Conservation (phyloP, 2,797 vertebrate genomes). For the Aldrovandia affinis region DNA sequence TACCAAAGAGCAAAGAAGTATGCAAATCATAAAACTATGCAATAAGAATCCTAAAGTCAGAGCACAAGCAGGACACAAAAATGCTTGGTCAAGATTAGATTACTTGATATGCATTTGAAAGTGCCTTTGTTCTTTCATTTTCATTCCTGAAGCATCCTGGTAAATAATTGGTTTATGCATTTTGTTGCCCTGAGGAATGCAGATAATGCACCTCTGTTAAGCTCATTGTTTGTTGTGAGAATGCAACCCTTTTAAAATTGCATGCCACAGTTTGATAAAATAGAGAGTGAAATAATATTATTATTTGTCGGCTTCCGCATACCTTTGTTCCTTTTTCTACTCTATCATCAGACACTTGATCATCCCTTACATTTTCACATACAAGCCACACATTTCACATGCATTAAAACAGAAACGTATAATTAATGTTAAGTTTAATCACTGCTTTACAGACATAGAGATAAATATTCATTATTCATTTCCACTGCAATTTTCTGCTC, state of each 20-base stretch:
- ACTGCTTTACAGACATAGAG: conserved; percentile 83
- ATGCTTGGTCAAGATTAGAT: conserved; percentile 15
- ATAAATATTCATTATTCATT: conserved; percentile 84
- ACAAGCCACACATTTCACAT: conserved; percentile 71
- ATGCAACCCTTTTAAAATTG: conserved; percentile 19
- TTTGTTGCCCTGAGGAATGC: conserved; percentile 10
- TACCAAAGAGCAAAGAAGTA: background rate
- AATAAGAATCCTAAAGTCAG: background rate
- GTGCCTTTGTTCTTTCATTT: conserved; percentile 6
- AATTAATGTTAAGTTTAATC: conserved; percentile 89
- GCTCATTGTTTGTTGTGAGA: conserved; percentile 8
- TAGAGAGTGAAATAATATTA: background rate
- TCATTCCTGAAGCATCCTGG: background rate
- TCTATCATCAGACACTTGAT: conserved; percentile 43
- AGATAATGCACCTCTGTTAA: conserved; percentile 20
- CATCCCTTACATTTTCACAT: conserved; percentile 47
- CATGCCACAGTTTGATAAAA: background rate
- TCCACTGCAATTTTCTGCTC: conserved; percentile 80
- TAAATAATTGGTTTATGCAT: conserved; percentile 21
- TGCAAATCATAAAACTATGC: background rate
- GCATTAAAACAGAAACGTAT: conserved; percentile 79
- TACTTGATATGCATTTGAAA: background rate
- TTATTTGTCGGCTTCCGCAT: conserved; percentile 1
- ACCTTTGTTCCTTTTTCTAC: background rate
- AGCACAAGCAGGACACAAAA: background rate